These are phyloP conservation scores for Rana temporaria DNA, from an alignment of 2,113 vertebrate genomes.

Conservation along the genomic window DNA sequence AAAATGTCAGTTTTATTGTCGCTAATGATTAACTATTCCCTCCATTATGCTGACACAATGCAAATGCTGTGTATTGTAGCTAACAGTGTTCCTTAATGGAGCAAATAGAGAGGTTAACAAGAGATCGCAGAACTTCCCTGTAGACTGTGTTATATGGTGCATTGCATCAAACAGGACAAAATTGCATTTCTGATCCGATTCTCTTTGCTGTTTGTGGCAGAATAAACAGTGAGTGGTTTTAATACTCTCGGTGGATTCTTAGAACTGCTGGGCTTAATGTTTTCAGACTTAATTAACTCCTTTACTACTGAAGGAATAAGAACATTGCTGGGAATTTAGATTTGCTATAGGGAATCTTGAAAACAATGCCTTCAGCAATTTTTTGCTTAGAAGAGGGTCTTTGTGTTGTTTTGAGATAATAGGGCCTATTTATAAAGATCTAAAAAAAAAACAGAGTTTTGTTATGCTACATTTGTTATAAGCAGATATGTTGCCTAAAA, in stretches of 20 bases:
- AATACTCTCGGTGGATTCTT: slow-evolving; percentile 55
- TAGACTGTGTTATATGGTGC: slow-evolving; percentile 49
- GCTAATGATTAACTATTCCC: background rate
- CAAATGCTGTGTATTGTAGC: background rate
- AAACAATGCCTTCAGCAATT: slow-evolving; percentile 41
- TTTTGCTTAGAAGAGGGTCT: background rate
- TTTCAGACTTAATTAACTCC: slow-evolving; percentile 58
- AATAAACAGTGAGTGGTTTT: slow-evolving; percentile 58
- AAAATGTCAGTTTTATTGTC: background rate
- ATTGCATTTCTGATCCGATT: slow-evolving; percentile 51
- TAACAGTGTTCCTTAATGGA: background rate
- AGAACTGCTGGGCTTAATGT: slow-evolving; percentile 54
- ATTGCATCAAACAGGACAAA: slow-evolving; percentile 43
- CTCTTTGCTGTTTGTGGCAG: slow-evolving; percentile 56
- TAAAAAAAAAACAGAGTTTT: background rate
- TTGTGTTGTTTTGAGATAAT: background rate
- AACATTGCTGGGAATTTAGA: slow-evolving; percentile 35
- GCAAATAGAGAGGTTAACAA: slow-evolving; percentile 39
- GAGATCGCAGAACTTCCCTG: slow-evolving; percentile 38
- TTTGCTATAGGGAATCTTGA: background rate
- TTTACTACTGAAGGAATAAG: slow-evolving; percentile 43
- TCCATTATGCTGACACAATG: background rate
- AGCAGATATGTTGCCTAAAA: background rate
- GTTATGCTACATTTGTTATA: background rate
- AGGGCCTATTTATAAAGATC: too few species aligned